Conservation (phyloP, 2,797 vertebrate species). For the Gobio occitaniae region DNA sequence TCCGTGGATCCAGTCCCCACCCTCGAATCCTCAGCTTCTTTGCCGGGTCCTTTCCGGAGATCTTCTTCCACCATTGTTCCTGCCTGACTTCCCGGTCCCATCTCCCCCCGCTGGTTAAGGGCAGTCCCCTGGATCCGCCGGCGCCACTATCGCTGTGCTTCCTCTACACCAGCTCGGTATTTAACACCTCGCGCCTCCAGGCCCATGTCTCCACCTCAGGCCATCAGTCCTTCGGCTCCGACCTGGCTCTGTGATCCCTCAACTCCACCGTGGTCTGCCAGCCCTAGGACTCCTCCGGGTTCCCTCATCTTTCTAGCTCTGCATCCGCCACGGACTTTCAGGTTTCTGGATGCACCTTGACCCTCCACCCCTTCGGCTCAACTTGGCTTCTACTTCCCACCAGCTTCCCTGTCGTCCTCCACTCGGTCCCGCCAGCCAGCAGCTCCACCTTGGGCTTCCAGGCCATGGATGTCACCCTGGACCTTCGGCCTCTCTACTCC, state of each 20-base stretch:
- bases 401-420: background rate
- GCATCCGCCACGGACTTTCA: too few species aligned
- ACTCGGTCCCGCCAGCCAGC: background rate
- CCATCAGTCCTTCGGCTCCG: background rate
- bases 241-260: background rate
- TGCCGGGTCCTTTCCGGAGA: too few species aligned
- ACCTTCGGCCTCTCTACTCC: background rate
- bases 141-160: too few species aligned
- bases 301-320: too few species aligned
- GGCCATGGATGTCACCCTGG: background rate
- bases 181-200: background rate
- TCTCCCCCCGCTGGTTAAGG: background rate
- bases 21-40: too few species aligned
- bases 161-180: background rate
- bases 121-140: background rate
- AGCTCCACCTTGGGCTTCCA: background rate
- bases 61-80: background rate
- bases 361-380: background rate
- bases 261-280: fast-evolving
- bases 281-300: background rate
- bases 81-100: background rate
- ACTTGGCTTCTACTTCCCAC: background rate
- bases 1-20: background rate
- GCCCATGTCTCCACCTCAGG: background rate
- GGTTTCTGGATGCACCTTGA: background rate